These are phyloP conservation scores for Muscidifurax raptorellus DNA, from an alignment of 1,140 invertebrate species.

Conservation along the genomic window DNA sequence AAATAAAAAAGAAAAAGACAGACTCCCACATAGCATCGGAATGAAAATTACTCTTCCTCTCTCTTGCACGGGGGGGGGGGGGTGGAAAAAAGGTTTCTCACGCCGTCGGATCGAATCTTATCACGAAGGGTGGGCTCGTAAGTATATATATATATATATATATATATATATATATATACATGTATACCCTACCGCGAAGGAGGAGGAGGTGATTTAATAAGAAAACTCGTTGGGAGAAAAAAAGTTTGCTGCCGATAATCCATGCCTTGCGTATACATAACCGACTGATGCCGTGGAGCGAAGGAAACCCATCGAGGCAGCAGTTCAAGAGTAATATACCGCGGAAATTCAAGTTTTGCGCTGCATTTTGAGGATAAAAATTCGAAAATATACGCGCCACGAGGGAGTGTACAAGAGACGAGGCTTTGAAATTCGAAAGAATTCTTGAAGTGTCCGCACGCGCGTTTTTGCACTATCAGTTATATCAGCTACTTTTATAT, in stretches of 20 bases:
- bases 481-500: no score
- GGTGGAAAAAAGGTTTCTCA: not conserved
- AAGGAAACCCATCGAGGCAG: not conserved
- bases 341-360: slow-evolving; percentile 1
- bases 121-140: not conserved
- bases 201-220: slow-evolving; percentile 31
- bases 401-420: no score
- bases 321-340: not conserved
- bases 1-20: no score
- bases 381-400: not conserved
- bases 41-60: not conserved
- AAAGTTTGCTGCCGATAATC: not conserved
- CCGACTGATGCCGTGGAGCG: not conserved
- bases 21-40: not conserved
- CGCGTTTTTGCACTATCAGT: no score
- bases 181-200: slow-evolving; percentile 13
- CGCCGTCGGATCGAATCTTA: not conserved
- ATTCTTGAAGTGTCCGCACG: no score
- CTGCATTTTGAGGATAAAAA: not conserved
- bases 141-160: not conserved
- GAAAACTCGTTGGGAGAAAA: slow-evolving; percentile 15
- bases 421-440: no score
- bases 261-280: not conserved
- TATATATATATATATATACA: not conserved
- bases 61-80: not conserved